Evolutionary conservation across 2,888 invertebrate genomes (phyloP).

Genomic region (Cantharis flavilabris): DNA sequence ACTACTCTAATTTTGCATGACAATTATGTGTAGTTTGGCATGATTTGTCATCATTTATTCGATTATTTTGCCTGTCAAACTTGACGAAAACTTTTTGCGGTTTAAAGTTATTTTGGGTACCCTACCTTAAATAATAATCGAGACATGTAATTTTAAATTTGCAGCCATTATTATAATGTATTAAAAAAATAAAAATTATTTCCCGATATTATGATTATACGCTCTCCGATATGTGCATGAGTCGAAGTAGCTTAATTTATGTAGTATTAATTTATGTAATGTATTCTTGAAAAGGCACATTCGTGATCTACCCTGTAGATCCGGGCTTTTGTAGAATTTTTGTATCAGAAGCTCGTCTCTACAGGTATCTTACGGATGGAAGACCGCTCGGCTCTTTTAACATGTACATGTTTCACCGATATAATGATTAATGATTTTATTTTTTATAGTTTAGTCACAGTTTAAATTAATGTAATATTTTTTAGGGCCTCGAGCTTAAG

Average conservation of each 20-base stretch:
- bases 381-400: conserved; percentile 69
- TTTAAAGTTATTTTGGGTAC: neutral
- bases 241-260: neutral
- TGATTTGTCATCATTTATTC: conserved; percentile 51
- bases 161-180: neutral
- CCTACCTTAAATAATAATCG: neutral
- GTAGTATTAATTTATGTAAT: neutral
- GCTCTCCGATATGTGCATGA: neutral
- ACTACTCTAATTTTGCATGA: conserved; percentile 39
- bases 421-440: neutral
- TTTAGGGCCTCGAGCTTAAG: neutral
- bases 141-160: neutral
- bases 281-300: conserved; percentile 68
- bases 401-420: conserved; percentile 1
- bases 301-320: conserved; percentile 99
- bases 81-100: neutral
- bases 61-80: conserved; percentile 46
- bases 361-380: conserved; percentile 99
- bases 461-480: conserved; percentile 1
- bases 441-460: conserved; percentile 1
- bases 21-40: conserved; percentile 44
- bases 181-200: neutral
- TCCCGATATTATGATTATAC: neutral
- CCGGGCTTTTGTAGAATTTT: conserved; percentile 95
- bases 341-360: conserved; percentile 99